Evolutionary conservation across 2,113 vertebrate genomes (phyloP).

Genomic region (Gorsachius goisagi): DNA sequence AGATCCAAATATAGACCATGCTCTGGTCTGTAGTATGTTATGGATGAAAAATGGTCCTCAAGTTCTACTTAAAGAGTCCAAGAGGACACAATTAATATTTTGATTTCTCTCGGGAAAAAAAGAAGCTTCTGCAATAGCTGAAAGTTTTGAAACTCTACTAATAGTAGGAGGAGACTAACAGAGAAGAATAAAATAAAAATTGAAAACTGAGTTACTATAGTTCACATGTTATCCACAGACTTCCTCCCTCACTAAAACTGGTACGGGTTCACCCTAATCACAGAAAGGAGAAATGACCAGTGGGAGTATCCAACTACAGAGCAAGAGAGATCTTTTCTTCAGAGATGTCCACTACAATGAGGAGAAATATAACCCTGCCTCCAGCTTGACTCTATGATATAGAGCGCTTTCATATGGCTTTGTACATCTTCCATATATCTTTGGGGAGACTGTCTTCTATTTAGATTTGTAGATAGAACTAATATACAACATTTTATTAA

Average conservation of each 20-base stretch:
- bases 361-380: neutral
- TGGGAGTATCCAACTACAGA: slow-evolving; percentile 22
- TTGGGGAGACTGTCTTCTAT: slow-evolving; percentile 33
- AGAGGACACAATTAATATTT: slow-evolving; percentile 22
- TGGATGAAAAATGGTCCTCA: neutral
- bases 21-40: neutral
- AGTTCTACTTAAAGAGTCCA: neutral
- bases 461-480: slow-evolving; percentile 52
- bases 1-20: slow-evolving; percentile 56
- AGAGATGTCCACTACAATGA: neutral
- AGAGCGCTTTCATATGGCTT: slow-evolving; percentile 1
- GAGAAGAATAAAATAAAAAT: neutral
- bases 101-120: neutral
- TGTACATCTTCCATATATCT: neutral
- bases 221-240: neutral
- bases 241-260: neutral
- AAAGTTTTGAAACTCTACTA: neutral
- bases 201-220: neutral
- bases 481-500: slow-evolving; percentile 58
- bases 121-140: neutral
- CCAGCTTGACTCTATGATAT: neutral
- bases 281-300: neutral
- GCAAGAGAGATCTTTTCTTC: slow-evolving; percentile 1
- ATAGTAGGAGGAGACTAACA: neutral
- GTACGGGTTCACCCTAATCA: neutral